Conservation (phyloP, 2,888 invertebrate genomes). For the Tetheella fluctuosa region DNA sequence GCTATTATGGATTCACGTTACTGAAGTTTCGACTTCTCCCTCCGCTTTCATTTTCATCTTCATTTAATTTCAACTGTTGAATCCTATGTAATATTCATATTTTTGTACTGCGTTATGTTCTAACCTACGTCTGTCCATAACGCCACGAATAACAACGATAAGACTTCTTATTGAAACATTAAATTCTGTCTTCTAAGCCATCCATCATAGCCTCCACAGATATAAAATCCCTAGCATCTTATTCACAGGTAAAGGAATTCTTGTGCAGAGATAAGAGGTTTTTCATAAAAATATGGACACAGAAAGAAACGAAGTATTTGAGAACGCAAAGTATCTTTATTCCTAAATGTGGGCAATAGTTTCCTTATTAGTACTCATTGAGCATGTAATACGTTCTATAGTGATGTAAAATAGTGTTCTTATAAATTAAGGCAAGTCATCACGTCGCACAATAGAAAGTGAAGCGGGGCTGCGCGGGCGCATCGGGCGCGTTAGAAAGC, state of each 20-base stretch:
- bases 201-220: not conserved
- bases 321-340: not conserved
- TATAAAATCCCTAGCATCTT: not conserved
- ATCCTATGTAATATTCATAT: too few relatives aligned
- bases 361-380: not conserved
- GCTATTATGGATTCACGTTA: slow-evolving; percentile 23
- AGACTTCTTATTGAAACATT: too few relatives aligned
- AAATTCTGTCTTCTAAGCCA: not conserved
- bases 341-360: not conserved
- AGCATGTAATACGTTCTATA: not conserved
- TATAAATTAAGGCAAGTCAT: slow-evolving; percentile 33
- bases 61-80: not conserved
- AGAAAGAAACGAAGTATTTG: too few relatives aligned
- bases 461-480: slow-evolving; percentile 72
- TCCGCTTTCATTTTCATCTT: not conserved
- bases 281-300: not conserved
- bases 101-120: too few relatives aligned
- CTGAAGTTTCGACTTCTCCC: not conserved
- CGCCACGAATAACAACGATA: too few relatives aligned
- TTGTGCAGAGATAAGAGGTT: not conserved
- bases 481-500: slow-evolving; percentile 79
- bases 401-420: slow-evolving; percentile 20
- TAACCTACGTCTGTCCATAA: too few relatives aligned
- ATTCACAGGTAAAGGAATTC: not conserved
- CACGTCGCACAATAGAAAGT: slow-evolving; percentile 79